Percentiles rank a stretch among this genome's conserved stretches.
Conservation (phyloP, 1,140 invertebrate species). For the Diprion similis region DNA sequence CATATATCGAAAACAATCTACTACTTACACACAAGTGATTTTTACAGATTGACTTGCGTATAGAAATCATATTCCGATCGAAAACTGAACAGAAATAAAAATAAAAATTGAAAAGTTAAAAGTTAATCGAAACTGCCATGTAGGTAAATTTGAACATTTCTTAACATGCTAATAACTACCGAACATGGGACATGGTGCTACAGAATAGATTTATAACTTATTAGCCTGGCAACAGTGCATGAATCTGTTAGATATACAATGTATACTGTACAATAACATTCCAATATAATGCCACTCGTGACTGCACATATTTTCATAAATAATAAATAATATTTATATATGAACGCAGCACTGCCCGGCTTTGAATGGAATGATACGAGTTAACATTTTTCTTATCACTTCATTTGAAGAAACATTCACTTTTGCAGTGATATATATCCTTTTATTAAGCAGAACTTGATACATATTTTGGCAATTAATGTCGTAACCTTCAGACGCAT, state of each 20-base stretch:
- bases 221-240: conserved; percentile 35
- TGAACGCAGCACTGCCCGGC: conserved; percentile 24
- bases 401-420: no score
- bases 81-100: not conserved
- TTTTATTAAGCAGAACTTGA: no score
- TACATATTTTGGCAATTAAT: no score
- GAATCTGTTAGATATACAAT: conserved; percentile 36
- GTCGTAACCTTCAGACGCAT: no score
- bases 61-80: not conserved
- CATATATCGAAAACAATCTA: not conserved
- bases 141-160: not conserved
- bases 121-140: not conserved
- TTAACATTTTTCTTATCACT: no score
- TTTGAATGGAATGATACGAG: not conserved
- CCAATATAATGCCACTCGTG: conserved; percentile 45
- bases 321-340: conserved; percentile 23
- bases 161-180: conserved; percentile 20
- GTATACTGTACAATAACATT: conserved; percentile 53
- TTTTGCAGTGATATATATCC: no score
- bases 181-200: conserved; percentile 34
- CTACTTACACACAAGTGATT: not conserved
- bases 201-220: conserved; percentile 21
- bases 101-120: not conserved
- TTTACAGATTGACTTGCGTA: not conserved
- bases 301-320: conserved; percentile 26